A percentile compares a stretch with the other conserved stretches of the same genome.
These are phyloP conservation scores for Crioceris asparagi DNA, from an alignment of 2,888 invertebrate species.

Conservation along the genomic window DNA sequence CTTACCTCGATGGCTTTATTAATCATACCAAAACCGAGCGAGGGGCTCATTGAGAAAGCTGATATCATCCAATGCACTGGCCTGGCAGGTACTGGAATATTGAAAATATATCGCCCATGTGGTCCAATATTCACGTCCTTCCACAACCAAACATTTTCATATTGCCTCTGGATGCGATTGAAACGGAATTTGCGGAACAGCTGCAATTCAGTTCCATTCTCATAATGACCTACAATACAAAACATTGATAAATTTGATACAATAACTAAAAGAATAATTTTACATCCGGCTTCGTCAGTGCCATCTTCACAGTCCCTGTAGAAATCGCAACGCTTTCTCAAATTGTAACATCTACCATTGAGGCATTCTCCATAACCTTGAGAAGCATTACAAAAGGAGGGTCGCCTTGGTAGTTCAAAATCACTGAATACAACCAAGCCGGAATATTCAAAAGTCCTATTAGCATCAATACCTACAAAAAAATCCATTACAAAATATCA, in stretches of 20 bases:
- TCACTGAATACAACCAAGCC: slow-evolving; percentile 88
- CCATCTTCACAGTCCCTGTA: slow-evolving; percentile 69
- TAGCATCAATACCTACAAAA: slow-evolving; percentile 65
- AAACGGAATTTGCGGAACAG: slow-evolving; percentile 75
- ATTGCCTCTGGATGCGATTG: slow-evolving; percentile 80
- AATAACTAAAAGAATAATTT: slow-evolving; percentile 17
- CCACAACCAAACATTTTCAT: slow-evolving; percentile 95
- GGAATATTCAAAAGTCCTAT: slow-evolving; percentile 83
- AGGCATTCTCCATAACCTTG: slow-evolving; percentile 71
- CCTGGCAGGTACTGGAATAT: slow-evolving; percentile 68
- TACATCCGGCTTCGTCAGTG: slow-evolving; percentile 74
- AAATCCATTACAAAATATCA: slow-evolving; percentile 7
- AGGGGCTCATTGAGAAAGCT: slow-evolving; percentile 81
- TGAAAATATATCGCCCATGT: slow-evolving; percentile 80
- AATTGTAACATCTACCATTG: slow-evolving; percentile 64
- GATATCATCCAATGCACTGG: slow-evolving; percentile 92
- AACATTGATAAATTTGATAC: not conserved
- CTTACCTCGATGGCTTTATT: slow-evolving; percentile 61
- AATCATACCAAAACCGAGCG: slow-evolving; percentile 79
- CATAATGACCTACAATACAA: slow-evolving; percentile 41
- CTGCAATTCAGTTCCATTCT: slow-evolving; percentile 56
- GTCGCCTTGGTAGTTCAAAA: slow-evolving; percentile 61
- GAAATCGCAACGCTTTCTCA: slow-evolving; percentile 65
- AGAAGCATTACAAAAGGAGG: slow-evolving; percentile 58
- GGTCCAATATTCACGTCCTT: slow-evolving; percentile 87